Base-by-base conservation (phyloP, 2,797 vertebrate species). In the Sarcophilus harrisii region DNA sequence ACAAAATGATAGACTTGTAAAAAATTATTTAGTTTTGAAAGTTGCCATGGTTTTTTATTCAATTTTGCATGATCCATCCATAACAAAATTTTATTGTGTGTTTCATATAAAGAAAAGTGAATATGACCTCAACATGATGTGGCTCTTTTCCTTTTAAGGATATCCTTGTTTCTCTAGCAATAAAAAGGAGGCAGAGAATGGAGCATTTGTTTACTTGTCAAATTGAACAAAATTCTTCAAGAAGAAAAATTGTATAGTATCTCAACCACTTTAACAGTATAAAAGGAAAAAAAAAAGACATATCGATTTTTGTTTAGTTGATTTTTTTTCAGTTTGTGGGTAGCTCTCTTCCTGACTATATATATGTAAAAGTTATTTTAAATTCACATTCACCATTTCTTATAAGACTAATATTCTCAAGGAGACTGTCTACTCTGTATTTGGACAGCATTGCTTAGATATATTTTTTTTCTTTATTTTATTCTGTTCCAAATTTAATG, bases 21-120 rank as follows among this genome's bases (percentile, higher is more conserved):
- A 97, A 98, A 97, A 98, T 98, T 96, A 98, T 97, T 97, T 98
- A 98, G 97, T 98, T 98, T 95, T 38, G 11, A 73, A 27, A 29
- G 96, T 96, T 55, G 93, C 90, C 62, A 92, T 95, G 8, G 38
- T 95, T 54, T 59, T 94, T 95, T 93, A 58, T 97, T 95, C 27
- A 11, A 11, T 93, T 28, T 16, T 96, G 97, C 96, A 96, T 97
- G 94, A 98, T 98, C 97, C 94, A 97, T 97, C 98, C 98, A 96
- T 96, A 94, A 98, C 98, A 95, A 73, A 97, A 96, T 98, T 94
- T 96, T 57, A 92, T 38, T 95, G 94, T 97, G 94, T 95, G 96
- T 59, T 98, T 94, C 97, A 90, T 27, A 45, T 93, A 96, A 96
- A 93, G 97, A 98, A 95, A 95, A 97, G 96, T 55, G 60, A 96